A percentile compares a stretch with the other conserved stretches of the same genome.
Conservation (phyloP, 2,888 invertebrate species). For the Xiphydria camelus region DNA sequence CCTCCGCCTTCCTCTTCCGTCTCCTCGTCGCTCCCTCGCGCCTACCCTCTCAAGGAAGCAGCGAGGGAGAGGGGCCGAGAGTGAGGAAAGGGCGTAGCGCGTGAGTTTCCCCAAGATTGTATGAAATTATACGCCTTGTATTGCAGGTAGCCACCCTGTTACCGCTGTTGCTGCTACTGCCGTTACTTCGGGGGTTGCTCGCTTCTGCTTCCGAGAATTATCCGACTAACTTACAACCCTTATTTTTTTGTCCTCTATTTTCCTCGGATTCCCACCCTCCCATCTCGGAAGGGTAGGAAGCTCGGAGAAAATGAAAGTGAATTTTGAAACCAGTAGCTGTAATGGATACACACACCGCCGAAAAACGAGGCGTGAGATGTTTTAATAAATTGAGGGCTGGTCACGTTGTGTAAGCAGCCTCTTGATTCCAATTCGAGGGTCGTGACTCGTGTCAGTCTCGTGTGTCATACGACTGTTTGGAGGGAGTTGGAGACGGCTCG, state of each 20-base stretch:
- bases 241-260: slow-evolving; percentile 34
- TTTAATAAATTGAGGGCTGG: slow-evolving; percentile 46
- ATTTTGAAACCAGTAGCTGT: slow-evolving; percentile 44
- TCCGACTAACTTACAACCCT: slow-evolving; percentile 41
- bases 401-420: no score
- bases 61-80: background rate
- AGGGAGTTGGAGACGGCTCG: no score
- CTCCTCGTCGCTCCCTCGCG: slow-evolving; percentile 1
- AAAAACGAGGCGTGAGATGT: slow-evolving; percentile 32
- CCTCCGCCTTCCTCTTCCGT: slow-evolving; percentile 22
- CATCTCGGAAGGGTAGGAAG: background rate
- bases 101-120: slow-evolving; percentile 43
- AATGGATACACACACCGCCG: slow-evolving; percentile 35
- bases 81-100: slow-evolving; percentile 11
- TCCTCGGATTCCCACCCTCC: background rate
- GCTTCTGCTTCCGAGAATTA: slow-evolving; percentile 40
- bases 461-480: no score
- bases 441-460: no score
- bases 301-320: slow-evolving; percentile 42
- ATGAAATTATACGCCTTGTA: slow-evolving; percentile 48
- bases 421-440: no score
- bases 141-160: slow-evolving; percentile 32
- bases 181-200: slow-evolving; percentile 4
- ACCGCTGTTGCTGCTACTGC: slow-evolving; percentile 5
- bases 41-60: background rate